Conservation (phyloP, 2,113 vertebrate genomes). For the Cheilinus undulatus region DNA sequence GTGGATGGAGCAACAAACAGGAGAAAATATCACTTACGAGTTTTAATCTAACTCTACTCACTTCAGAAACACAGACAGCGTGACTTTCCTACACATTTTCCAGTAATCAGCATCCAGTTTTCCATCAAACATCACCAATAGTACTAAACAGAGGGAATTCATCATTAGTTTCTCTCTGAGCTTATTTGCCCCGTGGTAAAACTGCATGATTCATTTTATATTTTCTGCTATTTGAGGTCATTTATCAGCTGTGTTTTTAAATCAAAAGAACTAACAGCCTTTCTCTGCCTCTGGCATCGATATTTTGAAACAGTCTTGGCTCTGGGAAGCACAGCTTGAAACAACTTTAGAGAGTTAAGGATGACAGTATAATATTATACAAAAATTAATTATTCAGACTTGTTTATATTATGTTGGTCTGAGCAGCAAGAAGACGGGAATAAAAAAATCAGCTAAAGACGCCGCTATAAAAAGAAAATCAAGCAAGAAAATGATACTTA, state of each 20-base stretch:
- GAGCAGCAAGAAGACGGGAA: background rate
- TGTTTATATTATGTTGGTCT: background rate
- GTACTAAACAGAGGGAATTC: conserved; percentile 20
- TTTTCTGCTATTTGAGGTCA: conserved; percentile 5
- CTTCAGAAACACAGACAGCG: conserved; percentile 1
- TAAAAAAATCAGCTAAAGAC: too few relatives aligned
- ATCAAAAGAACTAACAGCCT: conserved; percentile 5
- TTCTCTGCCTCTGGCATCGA: conserved; percentile 1
- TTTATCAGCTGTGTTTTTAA: conserved; percentile 5
- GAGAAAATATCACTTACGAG: background rate
- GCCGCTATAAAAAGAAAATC: too few relatives aligned
- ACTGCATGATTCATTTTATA: conserved; percentile 3
- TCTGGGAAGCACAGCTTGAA: background rate
- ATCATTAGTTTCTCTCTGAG: background rate
- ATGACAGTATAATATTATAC: background rate
- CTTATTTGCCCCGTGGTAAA: conserved; percentile 1
- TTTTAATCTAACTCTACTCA: too few relatives aligned
- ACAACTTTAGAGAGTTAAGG: background rate
- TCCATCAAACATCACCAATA: background rate
- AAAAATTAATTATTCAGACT: background rate
- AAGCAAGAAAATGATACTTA: background rate
- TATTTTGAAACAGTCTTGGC: background rate
- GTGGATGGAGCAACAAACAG: background rate
- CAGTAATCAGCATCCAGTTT: conserved; percentile 23
- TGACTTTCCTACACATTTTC: conserved; percentile 1